Percentiles rank a stretch among this genome's conserved stretches.
Evolutionary conservation across 2,113 vertebrate species (phyloP).

Genomic region (Gymnarchus niloticus): DNA sequence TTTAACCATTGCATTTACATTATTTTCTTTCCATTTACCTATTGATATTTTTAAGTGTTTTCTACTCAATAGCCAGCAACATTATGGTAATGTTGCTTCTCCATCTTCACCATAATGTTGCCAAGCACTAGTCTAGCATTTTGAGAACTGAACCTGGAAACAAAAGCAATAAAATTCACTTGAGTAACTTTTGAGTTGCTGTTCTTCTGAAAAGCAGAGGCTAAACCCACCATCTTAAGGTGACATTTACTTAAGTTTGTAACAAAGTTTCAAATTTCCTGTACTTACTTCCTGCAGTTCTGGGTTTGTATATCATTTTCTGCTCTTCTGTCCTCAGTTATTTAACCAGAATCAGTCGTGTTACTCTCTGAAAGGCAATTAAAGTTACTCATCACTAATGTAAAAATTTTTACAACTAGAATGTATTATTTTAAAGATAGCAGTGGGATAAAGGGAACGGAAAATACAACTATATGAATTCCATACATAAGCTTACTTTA

Average conservation of each 20-base stretch:
- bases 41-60: constrained; percentile 54
- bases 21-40: constrained; percentile 24
- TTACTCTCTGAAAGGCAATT: neutral
- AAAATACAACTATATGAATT: neutral
- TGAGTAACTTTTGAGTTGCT: neutral
- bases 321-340: neutral
- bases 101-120: no score
- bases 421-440: neutral
- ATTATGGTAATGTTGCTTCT: constrained; percentile 43
- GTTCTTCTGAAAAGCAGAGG: neutral
- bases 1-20: constrained; percentile 21
- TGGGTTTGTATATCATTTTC: neutral
- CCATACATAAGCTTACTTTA: neutral
- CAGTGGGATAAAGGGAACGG: neutral
- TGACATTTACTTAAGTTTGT: no score
- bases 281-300: neutral
- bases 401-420: neutral
- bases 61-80: constrained; percentile 52
- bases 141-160: constrained; percentile 56
- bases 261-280: neutral
- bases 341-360: neutral
- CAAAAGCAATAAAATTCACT: constrained; percentile 34
- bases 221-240: no score
- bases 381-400: neutral
- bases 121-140: constrained; percentile 42